A percentile compares a stretch with the other conserved stretches of the same genome.
Conservation (phyloP, 2,113 vertebrate species). For the Sinocyclocheilus rhinocerous region DNA sequence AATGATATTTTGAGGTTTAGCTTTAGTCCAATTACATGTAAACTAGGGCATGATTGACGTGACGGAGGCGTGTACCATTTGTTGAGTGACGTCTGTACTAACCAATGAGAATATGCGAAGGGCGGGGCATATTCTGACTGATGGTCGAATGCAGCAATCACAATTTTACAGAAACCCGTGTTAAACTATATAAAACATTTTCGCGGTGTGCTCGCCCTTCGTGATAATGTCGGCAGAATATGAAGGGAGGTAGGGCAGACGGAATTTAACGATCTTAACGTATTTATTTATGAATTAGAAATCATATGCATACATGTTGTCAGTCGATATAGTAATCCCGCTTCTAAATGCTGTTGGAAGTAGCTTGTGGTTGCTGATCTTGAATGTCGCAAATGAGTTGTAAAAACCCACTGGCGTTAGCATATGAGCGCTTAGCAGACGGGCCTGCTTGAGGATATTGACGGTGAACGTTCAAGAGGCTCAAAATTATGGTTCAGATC, state of each 20-base stretch:
- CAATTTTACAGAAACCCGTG: conserved; percentile 52
- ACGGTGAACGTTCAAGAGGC: neutral
- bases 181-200: conserved; percentile 73
- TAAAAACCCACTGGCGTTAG: conserved; percentile 7
- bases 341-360: neutral
- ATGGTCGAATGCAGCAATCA: conserved; percentile 67
- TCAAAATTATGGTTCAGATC: neutral
- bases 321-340: neutral
- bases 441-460: neutral
- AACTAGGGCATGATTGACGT: neutral
- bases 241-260: conserved; percentile 73
- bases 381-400: conserved; percentile 22
- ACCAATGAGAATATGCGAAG: conserved; percentile 56
- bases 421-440: conserved; percentile 22
- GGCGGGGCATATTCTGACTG: conserved; percentile 65
- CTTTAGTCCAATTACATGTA: conserved; percentile 6
- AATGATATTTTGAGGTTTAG: conserved; percentile 6
- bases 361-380: neutral
- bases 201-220: conserved; percentile 73
- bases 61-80: neutral
- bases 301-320: neutral
- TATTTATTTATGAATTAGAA: neutral
- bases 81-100: neutral
- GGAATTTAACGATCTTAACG: neutral
- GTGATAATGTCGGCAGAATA: conserved; percentile 80